Evolutionary conservation across 1,140 invertebrate genomes (phyloP), one percentile per base, ranked within the genome.

Genomic region (Drosophila melanica): DNA sequence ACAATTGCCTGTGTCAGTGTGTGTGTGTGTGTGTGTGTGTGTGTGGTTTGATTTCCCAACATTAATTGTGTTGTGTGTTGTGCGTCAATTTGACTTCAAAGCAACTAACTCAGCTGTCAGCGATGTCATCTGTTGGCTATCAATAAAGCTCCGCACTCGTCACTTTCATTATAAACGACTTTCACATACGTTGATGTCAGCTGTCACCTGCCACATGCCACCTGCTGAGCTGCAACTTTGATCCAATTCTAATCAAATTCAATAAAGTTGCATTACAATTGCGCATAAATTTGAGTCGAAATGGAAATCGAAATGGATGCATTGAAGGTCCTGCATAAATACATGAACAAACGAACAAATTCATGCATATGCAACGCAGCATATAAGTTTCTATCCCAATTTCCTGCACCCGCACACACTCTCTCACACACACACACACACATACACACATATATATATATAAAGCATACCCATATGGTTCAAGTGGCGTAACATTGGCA

Each of bases 401-500:
- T 6, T 16, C 16, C 39, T 33, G 58, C 30, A 37, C 14, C 33
- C 58, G 39, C 2, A 23, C 20, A 2, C 20, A 4, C 20, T 3
- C 20, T 0, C 20, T 0, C 20, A 23, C 2, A 23, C 20, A 23
- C 44, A 30, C 41, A 48, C 59, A 48, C 58, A 48, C 33, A 50
- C 20, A n/a, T n/a, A 39, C 2, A 14, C 37, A 44, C 10, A 33
- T 12, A 16, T n/a, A 14, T 27, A 65, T 35, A 47, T 23, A 66
- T 14, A 57, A 44, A n/a, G 44, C 27, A 68, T 12, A 12, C 16
- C 20, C n/a, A 55, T 14, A 39, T 45, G 55, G 20, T 47, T 71
- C 47, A 65, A 75, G 72, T 75, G 59, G 72, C 72, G 53, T 70
- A 75, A 75, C 66, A 75, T 75, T 75, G 72, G 39, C 51, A 69